phyloP scores from a whole-genome alignment of 2,888 invertebrate genomes.

The Thyatira batis region DNA sequence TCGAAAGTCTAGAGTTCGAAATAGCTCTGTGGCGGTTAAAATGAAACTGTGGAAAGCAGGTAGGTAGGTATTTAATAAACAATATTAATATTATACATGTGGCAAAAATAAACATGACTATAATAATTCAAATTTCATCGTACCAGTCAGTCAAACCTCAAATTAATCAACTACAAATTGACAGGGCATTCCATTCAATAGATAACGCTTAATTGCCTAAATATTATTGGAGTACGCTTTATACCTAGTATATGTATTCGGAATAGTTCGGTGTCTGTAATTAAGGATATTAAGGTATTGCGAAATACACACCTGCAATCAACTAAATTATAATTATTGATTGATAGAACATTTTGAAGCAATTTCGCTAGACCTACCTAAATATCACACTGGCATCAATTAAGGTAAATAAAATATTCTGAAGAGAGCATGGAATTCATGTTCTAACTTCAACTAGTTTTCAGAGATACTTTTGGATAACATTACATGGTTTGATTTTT shows the following conservation, averaged over 20 bases:
- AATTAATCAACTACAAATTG: slow-evolving; percentile 44
- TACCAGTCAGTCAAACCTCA: slow-evolving; percentile 21
- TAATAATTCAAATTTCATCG: background rate
- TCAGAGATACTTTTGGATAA: no score
- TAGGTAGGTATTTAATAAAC: no score
- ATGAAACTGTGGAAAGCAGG: no score
- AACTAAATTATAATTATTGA: background rate
- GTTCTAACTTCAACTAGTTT: no score
- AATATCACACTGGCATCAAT: no score
- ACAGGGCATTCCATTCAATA: slow-evolving; percentile 35
- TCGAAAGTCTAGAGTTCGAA: no score
- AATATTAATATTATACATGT: no score
- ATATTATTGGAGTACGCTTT: slow-evolving; percentile 26
- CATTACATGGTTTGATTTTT: slow-evolving; percentile 16
- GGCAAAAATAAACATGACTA: slow-evolving; percentile 11
- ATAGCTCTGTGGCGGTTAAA: no score
- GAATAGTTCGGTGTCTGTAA: background rate
- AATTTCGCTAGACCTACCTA: no score
- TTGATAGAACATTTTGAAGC: no score
- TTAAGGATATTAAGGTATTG: background rate
- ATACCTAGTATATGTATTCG: background rate
- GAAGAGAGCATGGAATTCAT: no score
- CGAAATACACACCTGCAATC: background rate
- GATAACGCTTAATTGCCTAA: slow-evolving; percentile 36
- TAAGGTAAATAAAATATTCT: no score